Base-by-base conservation (phyloP, 2,797 vertebrate species). In the Florisuga fusca region DNA sequence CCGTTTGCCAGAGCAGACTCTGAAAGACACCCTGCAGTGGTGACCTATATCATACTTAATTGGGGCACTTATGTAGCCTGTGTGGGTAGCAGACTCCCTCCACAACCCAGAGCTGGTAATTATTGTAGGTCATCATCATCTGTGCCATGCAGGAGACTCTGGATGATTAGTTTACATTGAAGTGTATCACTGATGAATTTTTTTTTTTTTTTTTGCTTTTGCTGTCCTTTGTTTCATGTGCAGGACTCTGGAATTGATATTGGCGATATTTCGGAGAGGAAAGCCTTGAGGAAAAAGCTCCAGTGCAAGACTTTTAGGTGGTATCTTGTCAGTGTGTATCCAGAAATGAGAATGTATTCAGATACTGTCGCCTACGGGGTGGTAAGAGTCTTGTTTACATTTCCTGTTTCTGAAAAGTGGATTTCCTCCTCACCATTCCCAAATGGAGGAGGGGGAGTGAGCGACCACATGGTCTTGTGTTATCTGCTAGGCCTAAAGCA, bases 261-360 rank as follows among this genome's bases (percentile, higher is more conserved):
- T 3, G 99, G 99, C 2, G 99, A 99, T 94, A 98, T 99, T 96
- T 98, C 99, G 0, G 98, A 99, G 85, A 98, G 99, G 96, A 99
- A 99, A 95, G 99, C 99, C 43, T 97, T 99, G 92, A 98, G 99
- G 97, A 99, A 99, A 72, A 98, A 98, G 93, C 98, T 99, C 58
- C 99, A 99, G 93, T 99, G 99, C 97, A 99, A 99, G 98, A 99
- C 99, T 15, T 99, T 99, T 91, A 98, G 99, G 26, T 99, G 99
- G 99, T 99, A 99, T 90, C 98, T 99, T 94, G 99, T 99, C 97
- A 99, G 98, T 33, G 99, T 99, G 91, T 99, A 99, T 96, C 99
- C 99, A 1, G 99, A 99, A 97, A 99, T 99, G 99, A 99, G 99
- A 95, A 99, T 99, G 98, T 99, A 99, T 95, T 98, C 98, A 0